Base-by-base conservation (phyloP, 2,797 vertebrate species). In the Sternotherus odoratus region DNA sequence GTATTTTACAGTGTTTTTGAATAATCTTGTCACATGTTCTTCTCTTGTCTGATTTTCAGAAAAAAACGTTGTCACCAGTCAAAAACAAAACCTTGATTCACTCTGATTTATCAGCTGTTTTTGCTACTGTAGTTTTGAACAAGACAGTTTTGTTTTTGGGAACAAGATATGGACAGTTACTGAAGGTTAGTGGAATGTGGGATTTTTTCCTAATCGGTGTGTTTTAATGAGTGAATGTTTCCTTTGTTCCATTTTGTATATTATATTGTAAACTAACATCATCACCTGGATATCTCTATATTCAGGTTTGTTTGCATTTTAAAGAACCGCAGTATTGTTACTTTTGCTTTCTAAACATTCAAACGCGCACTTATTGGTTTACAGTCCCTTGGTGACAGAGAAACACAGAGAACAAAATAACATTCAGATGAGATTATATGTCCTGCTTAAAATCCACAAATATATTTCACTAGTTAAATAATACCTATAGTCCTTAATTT, bases 61-160 rank as follows among this genome's bases (percentile, higher is more conserved):
- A 92, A 85, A 90, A 86, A 3, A 84, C 53, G 33, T 36, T 57
- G 24, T 78, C 0, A 63, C 96, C 97, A 87, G 96, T 98, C 57
- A 96, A 96, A 79, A 96, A 97, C 24, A 92, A 97, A 16, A 98
- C 97, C 50, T 83, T 98, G 96, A 95, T 95, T 87, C 98, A 98
- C 88, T 98, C 98, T 48, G 97, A 98, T 94, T 96, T 98, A 91
- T 97, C 97, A 36, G 98, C 98, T 48, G 98, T 98, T 88, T 98
- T 98, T 96, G 98, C 97, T 86, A 98, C 98, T 19, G 96, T 98
- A 93, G 97, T 98, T 77, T 89, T 98, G 91, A 97, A 98, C 94
- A 98, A 91, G 88, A 97, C 97, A 24, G 97, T 98, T 96, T 94
- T 98, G 43, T 98, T 98, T 96, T 94, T 98, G 97, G 98, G 98